A percentile compares a stretch with the other conserved stretches of the same genome.
Conservation (phyloP, 2,797 vertebrate species). For the Myripristis murdjan region DNA sequence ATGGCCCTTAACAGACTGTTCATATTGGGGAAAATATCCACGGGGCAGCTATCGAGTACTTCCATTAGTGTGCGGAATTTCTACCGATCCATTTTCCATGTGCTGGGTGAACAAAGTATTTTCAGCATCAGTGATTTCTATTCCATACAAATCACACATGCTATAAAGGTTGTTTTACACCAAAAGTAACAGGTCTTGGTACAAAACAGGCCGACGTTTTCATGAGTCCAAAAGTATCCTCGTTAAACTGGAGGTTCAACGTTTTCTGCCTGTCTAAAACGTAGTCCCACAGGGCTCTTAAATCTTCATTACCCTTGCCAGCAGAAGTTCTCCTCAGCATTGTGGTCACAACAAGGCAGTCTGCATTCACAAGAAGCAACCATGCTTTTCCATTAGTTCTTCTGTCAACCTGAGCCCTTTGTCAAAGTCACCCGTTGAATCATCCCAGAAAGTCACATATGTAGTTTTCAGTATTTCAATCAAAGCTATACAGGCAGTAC, state of each 20-base stretch:
- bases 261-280: slow-evolving; percentile 12
- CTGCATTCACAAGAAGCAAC: neutral
- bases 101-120: neutral
- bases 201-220: no score
- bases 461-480: slow-evolving; percentile 27
- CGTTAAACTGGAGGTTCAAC: no score
- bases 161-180: slow-evolving; percentile 1
- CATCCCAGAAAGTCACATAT: slow-evolving; percentile 5
- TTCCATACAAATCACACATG: slow-evolving; percentile 7
- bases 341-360: slow-evolving; percentile 13
- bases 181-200: slow-evolving; percentile 2
- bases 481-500: slow-evolving; percentile 25
- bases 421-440: slow-evolving; percentile 18
- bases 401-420: slow-evolving; percentile 19
- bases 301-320: slow-evolving; percentile 1
- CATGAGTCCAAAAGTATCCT: no score
- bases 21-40: slow-evolving; percentile 6
- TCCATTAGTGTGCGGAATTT: slow-evolving; percentile 3
- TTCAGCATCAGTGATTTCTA: slow-evolving; percentile 11
- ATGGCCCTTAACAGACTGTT: slow-evolving; percentile 3
- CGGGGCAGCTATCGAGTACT: slow-evolving; percentile 3
- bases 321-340: slow-evolving; percentile 12
- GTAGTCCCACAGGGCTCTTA: slow-evolving; percentile 1
- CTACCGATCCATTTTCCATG: neutral
- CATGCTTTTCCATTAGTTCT: slow-evolving; percentile 13